Base-by-base conservation (phyloP, 2,113 vertebrate genomes). In the Corvus cornix region DNA sequence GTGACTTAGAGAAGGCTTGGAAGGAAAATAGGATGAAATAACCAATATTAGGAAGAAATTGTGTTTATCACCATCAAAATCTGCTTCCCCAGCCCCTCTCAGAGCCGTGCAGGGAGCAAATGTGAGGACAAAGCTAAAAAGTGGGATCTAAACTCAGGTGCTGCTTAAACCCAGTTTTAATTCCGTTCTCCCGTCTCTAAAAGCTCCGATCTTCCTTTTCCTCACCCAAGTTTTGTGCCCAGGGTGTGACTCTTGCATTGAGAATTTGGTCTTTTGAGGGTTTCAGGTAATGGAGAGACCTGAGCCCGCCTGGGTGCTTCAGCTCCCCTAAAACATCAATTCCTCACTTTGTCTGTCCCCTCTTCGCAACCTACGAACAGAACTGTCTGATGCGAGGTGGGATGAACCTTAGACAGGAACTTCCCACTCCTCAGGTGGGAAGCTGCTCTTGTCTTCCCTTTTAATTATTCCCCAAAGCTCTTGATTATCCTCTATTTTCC, bases 121-220 rank as follows among this genome's bases (percentile, higher is more conserved):
- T 10, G 9, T 17, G 27, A 59, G 37, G 26, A 6, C 11, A 18
- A 52, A 44, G 9, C 6, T 27, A 15, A 68, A 59, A 37, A 44
- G 24, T 3, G 11, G 21, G 21, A 17, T 19, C 17, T 43, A 30
- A 87, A 31, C 31, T 49, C 59, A 15, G 21, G 8, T 10, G 27
- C 31, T 53, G 31, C 59, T n/a, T 39, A 14, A 79, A 60, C 1
- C 3, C 1, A 5, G 16, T 11, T 85, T n/a, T 44, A 21, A 7
- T 64, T 75, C 30, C 8, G 0, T 21, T 35, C 30, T 33, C 16
- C 22, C 10, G 1, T 0, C 75, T 11, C 7, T 2, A n/a, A 52
- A 63, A 75, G 17, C 21, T 30, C 35, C 1, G 0, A 11, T 2
- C 21, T 31, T 18, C 26, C 35, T 68, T 60, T 60, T 52, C 16